Conservation (phyloP, 2,888 invertebrate genomes). For the Myopa tessellatipennis region DNA sequence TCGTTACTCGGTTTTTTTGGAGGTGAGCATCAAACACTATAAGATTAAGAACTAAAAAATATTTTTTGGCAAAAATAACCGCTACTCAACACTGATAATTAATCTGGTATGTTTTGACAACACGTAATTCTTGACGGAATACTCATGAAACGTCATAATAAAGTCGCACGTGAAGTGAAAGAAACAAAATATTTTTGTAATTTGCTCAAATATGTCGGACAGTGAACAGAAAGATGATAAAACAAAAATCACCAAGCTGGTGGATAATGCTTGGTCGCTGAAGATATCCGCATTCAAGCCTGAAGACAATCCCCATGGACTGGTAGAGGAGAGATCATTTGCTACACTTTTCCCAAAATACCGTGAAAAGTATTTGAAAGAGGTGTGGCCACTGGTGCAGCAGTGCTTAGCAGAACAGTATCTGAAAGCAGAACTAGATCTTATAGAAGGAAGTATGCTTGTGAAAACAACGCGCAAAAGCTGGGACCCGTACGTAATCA, state of each 20-base stretch:
- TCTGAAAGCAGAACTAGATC: constrained; percentile 88
- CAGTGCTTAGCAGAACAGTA: constrained; percentile 83
- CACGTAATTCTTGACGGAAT: no score
- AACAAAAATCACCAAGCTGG: constrained; percentile 70
- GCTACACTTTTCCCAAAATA: constrained; percentile 98
- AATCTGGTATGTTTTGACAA: no score
- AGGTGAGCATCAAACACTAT: no score
- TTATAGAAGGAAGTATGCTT: constrained; percentile 93
- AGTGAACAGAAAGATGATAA: constrained; percentile 53
- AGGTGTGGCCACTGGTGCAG: constrained; percentile 95
- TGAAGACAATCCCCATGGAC: constrained; percentile 85
- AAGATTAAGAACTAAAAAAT: no score
- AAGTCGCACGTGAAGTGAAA: no score
- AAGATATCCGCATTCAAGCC: constrained; percentile 88
- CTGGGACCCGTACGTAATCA: constrained; percentile 97
- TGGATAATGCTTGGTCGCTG: constrained; percentile 88
- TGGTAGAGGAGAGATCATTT: constrained; percentile 95
- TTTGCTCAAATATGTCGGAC: constrained; percentile 57
- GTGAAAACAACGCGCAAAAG: constrained; percentile 96
- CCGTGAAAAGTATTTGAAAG: constrained; percentile 92
- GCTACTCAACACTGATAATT: no score
- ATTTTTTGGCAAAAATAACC: no score
- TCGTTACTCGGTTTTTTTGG: no score
- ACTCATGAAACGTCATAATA: no score
- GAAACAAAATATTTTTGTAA: no score